phyloP scores from a whole-genome alignment of 2,888 invertebrate genomes.

The Clistopyga incitator region DNA sequence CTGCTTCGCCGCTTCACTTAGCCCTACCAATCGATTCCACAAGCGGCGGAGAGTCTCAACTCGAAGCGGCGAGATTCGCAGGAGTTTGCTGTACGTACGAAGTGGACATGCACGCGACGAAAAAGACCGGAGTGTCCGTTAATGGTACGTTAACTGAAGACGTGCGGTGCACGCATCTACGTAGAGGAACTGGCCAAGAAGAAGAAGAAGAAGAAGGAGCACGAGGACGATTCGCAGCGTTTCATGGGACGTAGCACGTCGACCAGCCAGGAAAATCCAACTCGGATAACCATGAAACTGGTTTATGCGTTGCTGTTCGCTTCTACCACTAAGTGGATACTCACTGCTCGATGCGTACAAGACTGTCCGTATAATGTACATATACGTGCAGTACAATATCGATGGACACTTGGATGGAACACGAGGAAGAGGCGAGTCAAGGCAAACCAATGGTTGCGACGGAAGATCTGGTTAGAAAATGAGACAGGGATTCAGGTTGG shows the following conservation, averaged over 20 bases:
- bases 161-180: slow-evolving; percentile 49
- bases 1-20: slow-evolving; percentile 40
- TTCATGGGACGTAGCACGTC: slow-evolving; percentile 71
- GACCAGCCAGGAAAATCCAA: slow-evolving; percentile 78
- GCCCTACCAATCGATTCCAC: slow-evolving; percentile 37
- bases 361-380: slow-evolving; percentile 3
- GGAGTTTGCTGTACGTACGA: slow-evolving; percentile 40
- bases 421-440: background rate
- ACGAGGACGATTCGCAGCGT: slow-evolving; percentile 75
- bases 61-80: slow-evolving; percentile 38
- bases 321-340: slow-evolving; percentile 69
- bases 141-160: slow-evolving; percentile 75
- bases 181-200: slow-evolving; percentile 29
- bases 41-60: slow-evolving; percentile 2
- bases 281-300: slow-evolving; percentile 83
- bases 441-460: background rate
- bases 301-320: slow-evolving; percentile 81
- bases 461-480: background rate
- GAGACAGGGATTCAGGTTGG: background rate
- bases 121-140: slow-evolving; percentile 71
- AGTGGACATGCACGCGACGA: slow-evolving; percentile 40
- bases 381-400: slow-evolving; percentile 36
- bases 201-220: slow-evolving; percentile 16
- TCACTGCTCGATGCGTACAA: slow-evolving; percentile 45
- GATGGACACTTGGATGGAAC: slow-evolving; percentile 37